A percentile compares a stretch with the other conserved stretches of the same genome.
These are phyloP conservation scores for Parascotia fuliginaria DNA, from an alignment of 2,888 invertebrate genomes.

Conservation along the genomic window DNA sequence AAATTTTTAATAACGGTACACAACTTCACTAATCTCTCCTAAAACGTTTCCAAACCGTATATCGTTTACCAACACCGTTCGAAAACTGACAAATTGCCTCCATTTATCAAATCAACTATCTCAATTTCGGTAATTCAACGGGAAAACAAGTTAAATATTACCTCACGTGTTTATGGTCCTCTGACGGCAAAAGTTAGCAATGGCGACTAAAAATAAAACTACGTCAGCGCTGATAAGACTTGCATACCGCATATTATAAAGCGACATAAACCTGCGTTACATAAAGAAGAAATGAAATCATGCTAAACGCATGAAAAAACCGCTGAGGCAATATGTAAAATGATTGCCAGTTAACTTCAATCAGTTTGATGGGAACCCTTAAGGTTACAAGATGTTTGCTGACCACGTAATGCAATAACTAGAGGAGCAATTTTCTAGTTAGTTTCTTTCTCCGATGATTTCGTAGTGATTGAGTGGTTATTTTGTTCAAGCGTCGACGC, in stretches of 20 bases:
- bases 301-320: conserved; percentile 30
- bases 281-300: conserved; percentile 54
- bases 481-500: conserved; percentile 52
- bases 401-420: conserved; percentile 34
- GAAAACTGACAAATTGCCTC: conserved; percentile 20
- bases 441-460: conserved; percentile 47
- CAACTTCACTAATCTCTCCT: conserved; percentile 7
- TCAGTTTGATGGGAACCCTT: conserved; percentile 19
- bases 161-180: conserved; percentile 15
- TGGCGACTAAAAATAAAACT: conserved; percentile 58
- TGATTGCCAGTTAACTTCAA: conserved; percentile 29
- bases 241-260: conserved; percentile 50
- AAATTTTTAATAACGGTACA: conserved; percentile 55
- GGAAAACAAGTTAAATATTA: conserved; percentile 14
- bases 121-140: conserved; percentile 20
- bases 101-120: conserved; percentile 30
- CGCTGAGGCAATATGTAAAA: conserved; percentile 30
- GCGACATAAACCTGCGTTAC: conserved; percentile 53
- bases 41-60: conserved; percentile 15
- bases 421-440: conserved; percentile 54
- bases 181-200: conserved; percentile 36
- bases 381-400: conserved; percentile 24
- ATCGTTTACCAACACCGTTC: conserved; percentile 21
- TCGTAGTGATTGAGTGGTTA: conserved; percentile 45
- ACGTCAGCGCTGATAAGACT: conserved; percentile 61